Evolutionary conservation across 2,113 vertebrate genomes (phyloP).

Genomic region (Terrapene triunguis): DNA sequence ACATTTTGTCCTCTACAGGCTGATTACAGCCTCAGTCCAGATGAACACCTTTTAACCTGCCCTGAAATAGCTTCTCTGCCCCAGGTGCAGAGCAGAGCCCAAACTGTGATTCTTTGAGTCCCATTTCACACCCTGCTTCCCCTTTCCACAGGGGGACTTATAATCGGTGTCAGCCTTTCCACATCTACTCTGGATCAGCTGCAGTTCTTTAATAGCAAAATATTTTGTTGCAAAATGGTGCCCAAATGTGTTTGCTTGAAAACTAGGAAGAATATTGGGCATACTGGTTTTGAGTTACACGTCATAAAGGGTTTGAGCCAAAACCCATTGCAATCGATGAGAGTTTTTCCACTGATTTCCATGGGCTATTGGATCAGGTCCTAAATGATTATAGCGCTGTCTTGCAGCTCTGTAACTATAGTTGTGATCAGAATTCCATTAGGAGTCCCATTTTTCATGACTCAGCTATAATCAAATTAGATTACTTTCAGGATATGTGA

Average conservation of each 20-base stretch:
- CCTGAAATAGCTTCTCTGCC: too few relatives aligned
- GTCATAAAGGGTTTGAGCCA: background rate
- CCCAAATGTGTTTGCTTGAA: background rate
- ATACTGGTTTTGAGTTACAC: background rate
- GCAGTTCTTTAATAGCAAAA: background rate
- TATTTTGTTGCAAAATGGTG: background rate
- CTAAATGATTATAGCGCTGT: background rate
- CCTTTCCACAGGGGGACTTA: background rate
- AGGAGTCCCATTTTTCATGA: background rate
- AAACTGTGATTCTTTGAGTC: too few relatives aligned
- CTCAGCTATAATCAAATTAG: background rate
- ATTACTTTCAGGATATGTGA: background rate
- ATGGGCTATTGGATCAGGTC: background rate
- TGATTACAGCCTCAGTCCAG: too few relatives aligned
- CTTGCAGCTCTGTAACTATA: background rate
- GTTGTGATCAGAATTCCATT: background rate
- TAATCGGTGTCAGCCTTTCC: background rate
- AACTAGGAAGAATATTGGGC: background rate
- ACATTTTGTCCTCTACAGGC: too few relatives aligned
- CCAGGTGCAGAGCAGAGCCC: too few relatives aligned
- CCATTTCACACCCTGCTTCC: too few relatives aligned
- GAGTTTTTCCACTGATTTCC: background rate
- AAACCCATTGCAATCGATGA: rapidly evolving
- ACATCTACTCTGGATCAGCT: background rate
- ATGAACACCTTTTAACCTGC: too few relatives aligned